A percentile compares a stretch with the other conserved stretches of the same genome.
These are phyloP conservation scores for Coendou prehensilis DNA, from an alignment of 2,797 vertebrate genomes.

Conservation along the genomic window DNA sequence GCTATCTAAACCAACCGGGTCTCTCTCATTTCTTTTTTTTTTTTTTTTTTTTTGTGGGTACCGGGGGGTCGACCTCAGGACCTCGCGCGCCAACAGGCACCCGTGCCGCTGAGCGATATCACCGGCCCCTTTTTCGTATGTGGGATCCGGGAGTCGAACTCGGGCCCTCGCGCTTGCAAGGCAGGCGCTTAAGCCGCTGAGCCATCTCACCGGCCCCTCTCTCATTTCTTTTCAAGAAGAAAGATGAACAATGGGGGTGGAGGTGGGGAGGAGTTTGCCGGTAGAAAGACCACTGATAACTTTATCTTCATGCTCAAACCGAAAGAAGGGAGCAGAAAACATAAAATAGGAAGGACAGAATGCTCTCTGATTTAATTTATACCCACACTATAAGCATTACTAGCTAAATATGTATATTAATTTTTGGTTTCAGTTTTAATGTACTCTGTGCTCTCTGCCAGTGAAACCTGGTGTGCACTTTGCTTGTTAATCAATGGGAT, in stretches of 20 bases:
- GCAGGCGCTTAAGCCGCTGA: too few relatives aligned
- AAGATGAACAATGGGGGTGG: background rate
- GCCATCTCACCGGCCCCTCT: too few relatives aligned
- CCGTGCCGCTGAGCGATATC: too few relatives aligned
- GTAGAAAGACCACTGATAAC: background rate
- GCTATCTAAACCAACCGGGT: background rate
- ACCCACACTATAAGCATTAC: background rate
- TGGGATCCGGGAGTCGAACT: too few relatives aligned
- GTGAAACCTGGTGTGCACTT: background rate
- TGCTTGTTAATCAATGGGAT: background rate
- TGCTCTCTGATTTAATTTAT: background rate
- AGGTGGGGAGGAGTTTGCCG: background rate
- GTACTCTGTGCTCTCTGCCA: background rate
- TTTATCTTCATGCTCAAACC: background rate
- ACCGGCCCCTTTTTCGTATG: too few relatives aligned
- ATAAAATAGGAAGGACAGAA: background rate
- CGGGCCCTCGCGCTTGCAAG: too few relatives aligned
- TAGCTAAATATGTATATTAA: conserved; percentile 3
- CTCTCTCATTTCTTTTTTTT: background rate
- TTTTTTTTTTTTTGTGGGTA: background rate
- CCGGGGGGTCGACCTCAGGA: too few relatives aligned
- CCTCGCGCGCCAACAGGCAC: too few relatives aligned
- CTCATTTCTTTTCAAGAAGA: background rate
- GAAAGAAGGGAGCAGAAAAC: background rate
- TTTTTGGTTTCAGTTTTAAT: conserved; percentile 24